These are phyloP conservation scores for Steinernema feltiae DNA, from an alignment of 1,140 invertebrate species.

Conservation along the genomic window DNA sequence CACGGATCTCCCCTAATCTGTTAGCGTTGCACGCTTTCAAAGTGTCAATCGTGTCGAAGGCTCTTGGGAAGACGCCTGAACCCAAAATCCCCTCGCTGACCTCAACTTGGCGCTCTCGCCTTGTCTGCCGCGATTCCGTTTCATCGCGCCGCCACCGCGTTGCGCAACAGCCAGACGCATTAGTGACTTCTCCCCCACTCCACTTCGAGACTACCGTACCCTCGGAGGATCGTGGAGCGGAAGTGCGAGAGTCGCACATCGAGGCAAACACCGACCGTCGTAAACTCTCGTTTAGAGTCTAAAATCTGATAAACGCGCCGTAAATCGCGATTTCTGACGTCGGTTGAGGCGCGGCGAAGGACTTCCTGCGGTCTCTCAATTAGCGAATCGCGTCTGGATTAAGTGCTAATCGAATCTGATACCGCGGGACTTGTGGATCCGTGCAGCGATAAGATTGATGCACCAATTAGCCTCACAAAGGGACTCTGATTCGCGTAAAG, in stretches of 20 bases:
- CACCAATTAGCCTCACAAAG: not conserved
- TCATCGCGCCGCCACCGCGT: not conserved
- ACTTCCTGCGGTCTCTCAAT: not conserved
- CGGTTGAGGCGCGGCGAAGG: not conserved
- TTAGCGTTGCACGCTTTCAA: too few species aligned
- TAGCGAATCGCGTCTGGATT: not conserved
- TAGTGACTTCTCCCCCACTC: not conserved
- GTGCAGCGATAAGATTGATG: not conserved
- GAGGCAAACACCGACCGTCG: not conserved
- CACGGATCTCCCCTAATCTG: too few species aligned
- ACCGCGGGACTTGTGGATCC: not conserved
- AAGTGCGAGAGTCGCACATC: not conserved
- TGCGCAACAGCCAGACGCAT: not conserved
- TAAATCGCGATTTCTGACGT: not conserved
- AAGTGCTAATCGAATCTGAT: slow-evolving; percentile 10
- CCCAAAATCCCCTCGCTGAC: not conserved
- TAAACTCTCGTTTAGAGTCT: not conserved
- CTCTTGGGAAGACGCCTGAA: too few species aligned
- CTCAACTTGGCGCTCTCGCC: not conserved
- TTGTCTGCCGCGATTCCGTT: not conserved
- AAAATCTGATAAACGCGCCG: not conserved
- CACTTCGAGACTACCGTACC: too few species aligned
- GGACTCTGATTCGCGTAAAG: not conserved
- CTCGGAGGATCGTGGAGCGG: not conserved
- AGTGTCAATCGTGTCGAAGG: too few species aligned